Percentiles rank a stretch among this genome's conserved stretches.
Evolutionary conservation across 2,888 invertebrate species (phyloP).

Genomic region (Dynastes tityus): DNA sequence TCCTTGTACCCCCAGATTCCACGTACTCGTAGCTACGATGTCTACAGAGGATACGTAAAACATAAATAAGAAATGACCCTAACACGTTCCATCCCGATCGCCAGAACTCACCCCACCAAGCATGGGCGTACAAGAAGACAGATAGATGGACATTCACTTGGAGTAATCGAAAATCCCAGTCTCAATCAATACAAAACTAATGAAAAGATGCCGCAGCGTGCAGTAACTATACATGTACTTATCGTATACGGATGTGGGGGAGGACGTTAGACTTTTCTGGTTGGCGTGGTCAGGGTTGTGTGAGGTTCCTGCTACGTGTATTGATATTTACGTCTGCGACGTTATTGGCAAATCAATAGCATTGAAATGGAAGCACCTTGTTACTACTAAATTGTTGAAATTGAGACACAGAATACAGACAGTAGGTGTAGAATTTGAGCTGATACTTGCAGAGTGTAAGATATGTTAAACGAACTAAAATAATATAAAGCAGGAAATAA

Average conservation of each 20-base stretch:
- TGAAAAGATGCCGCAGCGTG: slow-evolving; percentile 18
- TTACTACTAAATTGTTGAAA: no score
- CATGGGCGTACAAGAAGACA: neutral
- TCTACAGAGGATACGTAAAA: slow-evolving; percentile 22
- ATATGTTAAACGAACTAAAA: no score
- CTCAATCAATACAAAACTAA: slow-evolving; percentile 40
- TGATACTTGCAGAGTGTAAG: no score
- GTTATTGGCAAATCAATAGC: slow-evolving; percentile 4
- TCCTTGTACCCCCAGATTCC: neutral
- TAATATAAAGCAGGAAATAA: no score
- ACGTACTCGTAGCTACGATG: neutral
- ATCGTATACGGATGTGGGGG: neutral
- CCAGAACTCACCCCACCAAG: slow-evolving; percentile 9
- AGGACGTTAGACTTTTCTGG: neutral
- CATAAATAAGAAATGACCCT: slow-evolving; percentile 50
- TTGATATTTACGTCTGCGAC: neutral
- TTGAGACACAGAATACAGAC: no score
- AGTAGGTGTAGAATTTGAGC: no score
- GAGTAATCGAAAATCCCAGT: slow-evolving; percentile 35
- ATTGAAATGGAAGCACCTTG: neutral
- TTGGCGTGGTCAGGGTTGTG: neutral
- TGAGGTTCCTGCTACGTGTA: neutral
- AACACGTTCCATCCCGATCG: neutral
- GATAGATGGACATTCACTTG: slow-evolving; percentile 15
- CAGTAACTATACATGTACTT: neutral